Percentiles rank a stretch among this genome's conserved stretches.
phyloP scores from a whole-genome alignment of 1,140 invertebrate species.

The Euura lappo region DNA sequence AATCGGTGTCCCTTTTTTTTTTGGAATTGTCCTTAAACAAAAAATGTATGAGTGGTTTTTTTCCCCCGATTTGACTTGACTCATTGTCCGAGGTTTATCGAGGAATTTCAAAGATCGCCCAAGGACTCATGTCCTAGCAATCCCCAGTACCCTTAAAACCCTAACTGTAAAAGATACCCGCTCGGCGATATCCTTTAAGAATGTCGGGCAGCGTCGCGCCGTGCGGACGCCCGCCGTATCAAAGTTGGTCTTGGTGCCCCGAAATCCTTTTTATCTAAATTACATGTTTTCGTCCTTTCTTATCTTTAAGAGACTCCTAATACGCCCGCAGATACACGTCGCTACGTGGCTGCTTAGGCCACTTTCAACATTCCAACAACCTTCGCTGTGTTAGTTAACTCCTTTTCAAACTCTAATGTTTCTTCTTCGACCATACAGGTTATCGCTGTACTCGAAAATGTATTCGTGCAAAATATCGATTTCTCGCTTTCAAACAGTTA shows the following conservation, averaged over 20 bases:
- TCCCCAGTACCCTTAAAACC: background rate
- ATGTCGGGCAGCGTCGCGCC: background rate
- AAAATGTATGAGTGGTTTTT: background rate
- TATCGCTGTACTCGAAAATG: background rate
- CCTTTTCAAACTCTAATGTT: conserved; percentile 4
- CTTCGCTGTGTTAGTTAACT: background rate
- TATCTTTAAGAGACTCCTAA: conserved; percentile 5
- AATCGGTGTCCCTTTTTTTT: no score
- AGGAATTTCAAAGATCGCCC: conserved; percentile 6
- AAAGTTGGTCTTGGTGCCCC: background rate
- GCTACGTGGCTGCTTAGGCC: conserved; percentile 1
- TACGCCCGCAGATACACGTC: background rate
- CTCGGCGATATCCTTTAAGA: conserved; percentile 5
- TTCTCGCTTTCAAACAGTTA: background rate
- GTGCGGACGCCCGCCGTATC: background rate
- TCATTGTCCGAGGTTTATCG: background rate
- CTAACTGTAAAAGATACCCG: background rate
- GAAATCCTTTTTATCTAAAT: conserved; percentile 7
- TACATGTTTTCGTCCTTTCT: conserved; percentile 7
- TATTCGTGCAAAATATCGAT: background rate
- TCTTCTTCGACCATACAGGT: background rate
- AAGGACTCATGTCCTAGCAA: conserved; percentile 4
- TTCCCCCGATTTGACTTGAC: background rate
- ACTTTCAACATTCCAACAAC: background rate
- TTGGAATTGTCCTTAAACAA: no score